Evolutionary conservation across 2,888 invertebrate species (phyloP).

Genomic region (Tridacna crocea): DNA sequence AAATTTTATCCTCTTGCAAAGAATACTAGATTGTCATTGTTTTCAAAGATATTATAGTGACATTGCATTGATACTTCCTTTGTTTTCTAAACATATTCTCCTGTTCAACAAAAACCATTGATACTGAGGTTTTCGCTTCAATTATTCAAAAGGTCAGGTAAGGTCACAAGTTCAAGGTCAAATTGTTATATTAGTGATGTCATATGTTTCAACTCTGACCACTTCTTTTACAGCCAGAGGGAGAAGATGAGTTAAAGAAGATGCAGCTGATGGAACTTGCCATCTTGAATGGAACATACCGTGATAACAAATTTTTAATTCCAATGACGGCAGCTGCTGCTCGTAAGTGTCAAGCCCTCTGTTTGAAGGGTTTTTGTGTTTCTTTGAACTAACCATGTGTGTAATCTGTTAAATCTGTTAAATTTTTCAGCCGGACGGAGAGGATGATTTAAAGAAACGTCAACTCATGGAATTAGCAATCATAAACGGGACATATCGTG

Average conservation of each 20-base stretch:
- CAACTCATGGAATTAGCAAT: slow-evolving; percentile 99
- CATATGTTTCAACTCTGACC: not conserved
- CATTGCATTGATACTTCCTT: too few species aligned
- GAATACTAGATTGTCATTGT: too few species aligned
- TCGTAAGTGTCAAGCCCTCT: slow-evolving; percentile 71
- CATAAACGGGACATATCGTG: slow-evolving; percentile 98
- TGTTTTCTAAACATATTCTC: too few species aligned
- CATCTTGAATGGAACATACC: slow-evolving; percentile 99
- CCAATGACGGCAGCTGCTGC: slow-evolving; percentile 70
- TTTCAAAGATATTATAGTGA: too few species aligned
- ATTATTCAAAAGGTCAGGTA: too few species aligned
- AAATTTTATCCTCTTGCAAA: too few species aligned
- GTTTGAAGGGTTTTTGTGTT: slow-evolving; percentile 4
- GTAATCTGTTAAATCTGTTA: slow-evolving; percentile 45
- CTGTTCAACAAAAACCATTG: too few species aligned
- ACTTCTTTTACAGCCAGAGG: slow-evolving; percentile 93
- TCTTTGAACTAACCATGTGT: slow-evolving; percentile 37
- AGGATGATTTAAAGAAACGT: slow-evolving; percentile 99
- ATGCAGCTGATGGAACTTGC: slow-evolving; percentile 99
- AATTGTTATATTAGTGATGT: not conserved
- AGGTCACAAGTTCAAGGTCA: too few species aligned
- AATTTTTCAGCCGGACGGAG: slow-evolving; percentile 96
- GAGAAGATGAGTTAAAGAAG: slow-evolving; percentile 99
- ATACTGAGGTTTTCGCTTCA: too few species aligned
- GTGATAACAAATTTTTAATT: slow-evolving; percentile 87